Evolutionary conservation across 2,113 vertebrate species (phyloP).

Genomic region (Saguinus midas): DNA sequence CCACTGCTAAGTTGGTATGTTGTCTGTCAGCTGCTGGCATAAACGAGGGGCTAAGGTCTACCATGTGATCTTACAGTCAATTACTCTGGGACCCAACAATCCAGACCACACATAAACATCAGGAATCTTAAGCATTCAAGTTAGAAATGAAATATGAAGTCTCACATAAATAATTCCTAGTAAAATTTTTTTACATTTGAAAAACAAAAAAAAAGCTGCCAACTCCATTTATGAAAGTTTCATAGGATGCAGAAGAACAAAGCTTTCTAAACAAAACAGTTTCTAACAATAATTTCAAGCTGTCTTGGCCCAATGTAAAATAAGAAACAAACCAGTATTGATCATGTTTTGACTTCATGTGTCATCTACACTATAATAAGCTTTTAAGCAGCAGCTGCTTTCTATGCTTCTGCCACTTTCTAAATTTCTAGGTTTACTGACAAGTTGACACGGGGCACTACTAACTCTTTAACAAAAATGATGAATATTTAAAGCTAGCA

Average conservation of each 20-base stretch:
- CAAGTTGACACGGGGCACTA: background rate
- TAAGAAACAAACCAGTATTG: background rate
- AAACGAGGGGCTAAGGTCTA: background rate
- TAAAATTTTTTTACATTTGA: background rate
- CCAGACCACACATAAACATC: background rate
- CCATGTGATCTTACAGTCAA: background rate
- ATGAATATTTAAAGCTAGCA: background rate
- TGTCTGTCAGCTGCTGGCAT: background rate
- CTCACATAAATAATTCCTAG: background rate
- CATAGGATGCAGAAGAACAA: background rate
- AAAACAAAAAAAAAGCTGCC: background rate
- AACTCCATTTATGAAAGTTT: slow-evolving; percentile 21
- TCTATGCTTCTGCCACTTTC: background rate
- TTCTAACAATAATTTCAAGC: background rate
- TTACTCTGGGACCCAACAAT: background rate
- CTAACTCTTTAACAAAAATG: background rate
- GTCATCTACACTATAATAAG: background rate
- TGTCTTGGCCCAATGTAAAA: background rate
- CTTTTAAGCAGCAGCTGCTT: background rate
- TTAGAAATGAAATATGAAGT: slow-evolving; percentile 13
- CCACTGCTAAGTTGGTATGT: background rate
- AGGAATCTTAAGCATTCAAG: background rate
- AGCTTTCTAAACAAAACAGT: background rate
- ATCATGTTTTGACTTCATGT: background rate
- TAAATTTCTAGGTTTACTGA: background rate